Base-by-base conservation (phyloP, 1,140 invertebrate genomes). In the Lasioglossum albipes region DNA sequence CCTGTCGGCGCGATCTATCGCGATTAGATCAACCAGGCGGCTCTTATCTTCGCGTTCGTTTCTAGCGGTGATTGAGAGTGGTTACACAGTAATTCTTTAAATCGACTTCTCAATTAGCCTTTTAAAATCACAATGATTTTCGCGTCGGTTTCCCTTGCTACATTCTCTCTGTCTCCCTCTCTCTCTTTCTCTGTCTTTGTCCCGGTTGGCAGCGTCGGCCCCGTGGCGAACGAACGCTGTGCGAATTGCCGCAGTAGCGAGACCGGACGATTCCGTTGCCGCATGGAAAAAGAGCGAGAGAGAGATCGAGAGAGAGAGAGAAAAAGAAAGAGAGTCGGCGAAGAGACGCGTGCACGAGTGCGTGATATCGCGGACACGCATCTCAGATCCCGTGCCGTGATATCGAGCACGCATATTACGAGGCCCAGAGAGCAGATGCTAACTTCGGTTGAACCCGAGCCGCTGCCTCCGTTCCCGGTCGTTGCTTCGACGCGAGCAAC, bases 381-480 rank as follows among this genome's bases (percentile, higher is more conserved):
- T 93, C 92, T 93, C 18, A 91, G 92, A 93, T 93, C 87, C 77
- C 66, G 83, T 16, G 78, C 27, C 73, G 82, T 79, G 92, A 93
- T 93, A 93, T 92, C 87, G 87, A 85, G 88, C 88, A 92, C 91
- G 90, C 91, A 90, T 92, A 92, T 91, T 91, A 91, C 88, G 85
- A 88, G 89, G 85, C 90, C 83, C 86, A 84, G 85, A 87, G 88
- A 90, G 91, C 91, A 92, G 91, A 92, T 92, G 91, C 91, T 87
- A 89, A 90, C 87, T 91, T 92, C 91, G 91, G 91, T 92, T 91
- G 87, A 88, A 81, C 80, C 79, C 83, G 72, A 75, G 84, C 74
- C 77, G 75, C 76, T 81, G 76, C 85, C 83, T 81, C 86, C 81
- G 85, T 85, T 85, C 75, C 82, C 84, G 85, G 82, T 87, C 84